Conservation (phyloP, 2,113 vertebrate genomes). For the Telmatochromis sp. region DNA sequence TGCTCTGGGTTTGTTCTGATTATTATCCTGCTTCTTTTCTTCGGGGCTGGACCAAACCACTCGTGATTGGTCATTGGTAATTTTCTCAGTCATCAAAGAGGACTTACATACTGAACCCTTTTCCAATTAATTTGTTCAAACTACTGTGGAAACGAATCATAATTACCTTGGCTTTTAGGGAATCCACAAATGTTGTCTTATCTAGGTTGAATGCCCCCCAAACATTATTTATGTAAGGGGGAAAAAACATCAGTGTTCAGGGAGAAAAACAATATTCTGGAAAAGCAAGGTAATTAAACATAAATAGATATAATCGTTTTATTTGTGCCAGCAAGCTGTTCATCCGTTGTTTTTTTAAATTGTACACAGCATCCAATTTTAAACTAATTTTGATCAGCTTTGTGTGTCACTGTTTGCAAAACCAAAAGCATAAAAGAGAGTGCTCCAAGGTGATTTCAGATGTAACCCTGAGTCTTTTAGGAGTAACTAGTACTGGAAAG, state of each 20-base stretch:
- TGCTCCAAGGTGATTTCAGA: not conserved
- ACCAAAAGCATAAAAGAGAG: not conserved
- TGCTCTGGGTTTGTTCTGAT: not conserved
- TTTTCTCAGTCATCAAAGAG: not conserved
- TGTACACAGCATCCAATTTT: not conserved
- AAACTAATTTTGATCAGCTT: not conserved
- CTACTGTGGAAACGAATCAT: not conserved
- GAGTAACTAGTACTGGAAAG: not conserved
- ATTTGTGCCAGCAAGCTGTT: not conserved
- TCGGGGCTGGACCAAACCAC: not conserved
- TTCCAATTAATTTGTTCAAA: not conserved
- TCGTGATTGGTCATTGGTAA: not conserved
- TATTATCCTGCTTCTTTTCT: slow-evolving; percentile 7
- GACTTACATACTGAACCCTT: not conserved
- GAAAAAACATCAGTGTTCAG: not conserved
- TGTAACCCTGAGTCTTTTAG: not conserved
- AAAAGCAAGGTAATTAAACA: not conserved
- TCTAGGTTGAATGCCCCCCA: not conserved
- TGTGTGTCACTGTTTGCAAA: not conserved
- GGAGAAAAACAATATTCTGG: not conserved
- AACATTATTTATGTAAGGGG: not conserved
- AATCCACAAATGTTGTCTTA: not conserved
- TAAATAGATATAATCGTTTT: not conserved
- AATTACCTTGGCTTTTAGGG: not conserved
- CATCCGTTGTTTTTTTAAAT: not conserved